Percentiles rank a stretch among this genome's conserved stretches.
Evolutionary conservation across 2,113 vertebrate species (phyloP).

Genomic region (Solea senegalensis): DNA sequence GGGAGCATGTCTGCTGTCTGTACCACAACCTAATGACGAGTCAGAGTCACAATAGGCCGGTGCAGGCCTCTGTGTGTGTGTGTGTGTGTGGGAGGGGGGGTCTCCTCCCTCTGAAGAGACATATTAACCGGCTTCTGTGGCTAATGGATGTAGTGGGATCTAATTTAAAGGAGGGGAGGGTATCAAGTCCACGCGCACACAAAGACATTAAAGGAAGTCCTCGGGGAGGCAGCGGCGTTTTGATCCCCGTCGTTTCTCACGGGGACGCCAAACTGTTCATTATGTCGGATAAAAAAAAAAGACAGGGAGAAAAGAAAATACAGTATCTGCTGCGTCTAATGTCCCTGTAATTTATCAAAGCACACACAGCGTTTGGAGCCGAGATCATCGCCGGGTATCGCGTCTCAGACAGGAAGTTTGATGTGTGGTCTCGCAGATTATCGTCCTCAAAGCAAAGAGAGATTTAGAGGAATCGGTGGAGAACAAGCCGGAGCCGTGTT

Average conservation of each 20-base stretch:
- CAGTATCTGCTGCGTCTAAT: slow-evolving; percentile 32
- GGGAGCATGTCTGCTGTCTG: not conserved
- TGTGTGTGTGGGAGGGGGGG: not conserved
- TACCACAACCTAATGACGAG: slow-evolving; percentile 14
- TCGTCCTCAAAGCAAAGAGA: not conserved
- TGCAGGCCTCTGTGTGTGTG: slow-evolving; percentile 19
- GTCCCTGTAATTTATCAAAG: slow-evolving; percentile 43
- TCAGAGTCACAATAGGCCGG: slow-evolving; percentile 30
- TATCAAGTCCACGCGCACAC: slow-evolving; percentile 56
- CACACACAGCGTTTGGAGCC: slow-evolving; percentile 13
- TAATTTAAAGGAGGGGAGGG: slow-evolving; percentile 60
- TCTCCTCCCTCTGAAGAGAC: slow-evolving; percentile 51
- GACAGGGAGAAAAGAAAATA: slow-evolving; percentile 35
- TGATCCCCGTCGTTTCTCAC: slow-evolving; percentile 40
- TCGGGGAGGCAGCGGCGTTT: slow-evolving; percentile 42
- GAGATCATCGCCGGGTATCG: slow-evolving; percentile 17
- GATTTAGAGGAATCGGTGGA: not conserved
- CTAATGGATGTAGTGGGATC: slow-evolving; percentile 66
- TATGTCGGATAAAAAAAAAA: slow-evolving; percentile 42
- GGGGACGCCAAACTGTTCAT: slow-evolving; percentile 48
- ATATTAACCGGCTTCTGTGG: slow-evolving; percentile 58
- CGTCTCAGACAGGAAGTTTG: slow-evolving; percentile 24
- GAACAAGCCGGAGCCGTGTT: not conserved
- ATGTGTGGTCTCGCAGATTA: slow-evolving; percentile 15
- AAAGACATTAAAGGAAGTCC: slow-evolving; percentile 64